Conservation (phyloP, 2,797 vertebrate genomes). For the Hozukius guyotensis region DNA sequence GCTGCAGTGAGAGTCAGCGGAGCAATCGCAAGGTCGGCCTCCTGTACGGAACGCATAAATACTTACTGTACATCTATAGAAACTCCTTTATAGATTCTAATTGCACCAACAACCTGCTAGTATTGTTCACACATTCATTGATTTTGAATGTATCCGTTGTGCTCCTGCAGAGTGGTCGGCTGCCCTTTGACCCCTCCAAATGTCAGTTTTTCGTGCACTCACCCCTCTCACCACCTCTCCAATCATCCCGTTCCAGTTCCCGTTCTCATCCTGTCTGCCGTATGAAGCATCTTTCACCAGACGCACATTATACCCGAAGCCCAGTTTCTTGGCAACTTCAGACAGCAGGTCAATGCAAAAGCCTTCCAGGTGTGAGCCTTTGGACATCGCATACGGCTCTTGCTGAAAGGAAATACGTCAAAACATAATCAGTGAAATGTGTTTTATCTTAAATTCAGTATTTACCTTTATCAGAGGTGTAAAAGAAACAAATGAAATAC, state of each 20-base stretch:
- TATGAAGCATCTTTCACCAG: slow-evolving; percentile 87
- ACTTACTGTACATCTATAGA: background rate
- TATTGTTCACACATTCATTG: background rate
- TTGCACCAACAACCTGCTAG: background rate
- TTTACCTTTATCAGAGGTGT: background rate
- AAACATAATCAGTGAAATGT: background rate
- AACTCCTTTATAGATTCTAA: background rate
- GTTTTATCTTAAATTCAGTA: background rate
- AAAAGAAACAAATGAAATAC: slow-evolving; percentile 66
- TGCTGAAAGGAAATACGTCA: slow-evolving; percentile 71
- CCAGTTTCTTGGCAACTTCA: slow-evolving; percentile 84
- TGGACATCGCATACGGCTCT: slow-evolving; percentile 87
- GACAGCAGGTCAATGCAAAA: slow-evolving; percentile 90
- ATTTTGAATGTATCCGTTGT: background rate
- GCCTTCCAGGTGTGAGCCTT: slow-evolving; percentile 85
- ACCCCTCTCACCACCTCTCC: slow-evolving; percentile 89
- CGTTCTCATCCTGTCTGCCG: slow-evolving; percentile 79
- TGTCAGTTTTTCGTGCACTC: slow-evolving; percentile 46
- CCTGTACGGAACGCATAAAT: slow-evolving; percentile 70
- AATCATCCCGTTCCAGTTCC: slow-evolving; percentile 91
- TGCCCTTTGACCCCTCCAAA: background rate
- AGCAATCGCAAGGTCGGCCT: slow-evolving; percentile 90
- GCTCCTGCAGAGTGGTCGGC: background rate
- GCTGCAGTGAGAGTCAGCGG: slow-evolving; percentile 88
- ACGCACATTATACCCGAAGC: slow-evolving; percentile 87